Evolutionary conservation across 1,140 invertebrate species (phyloP).

Genomic region (Coenobita brevimanus): DNA sequence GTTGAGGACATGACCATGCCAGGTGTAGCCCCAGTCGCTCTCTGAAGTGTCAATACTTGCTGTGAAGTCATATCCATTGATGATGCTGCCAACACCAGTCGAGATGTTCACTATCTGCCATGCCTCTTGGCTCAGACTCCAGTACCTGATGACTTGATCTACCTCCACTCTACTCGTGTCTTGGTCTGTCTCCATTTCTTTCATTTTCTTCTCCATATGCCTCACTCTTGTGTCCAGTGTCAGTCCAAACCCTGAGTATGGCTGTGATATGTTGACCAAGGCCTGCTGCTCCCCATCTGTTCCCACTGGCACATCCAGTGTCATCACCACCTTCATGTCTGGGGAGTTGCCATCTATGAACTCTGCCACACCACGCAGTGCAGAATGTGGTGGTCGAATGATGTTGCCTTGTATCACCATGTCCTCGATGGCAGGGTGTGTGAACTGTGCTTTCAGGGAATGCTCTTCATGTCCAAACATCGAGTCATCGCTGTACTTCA

Average conservation of each 20-base stretch:
- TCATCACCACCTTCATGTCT: constrained; percentile 23
- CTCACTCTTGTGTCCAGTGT: constrained; percentile 8
- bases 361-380: constrained; percentile 25
- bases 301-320: background rate
- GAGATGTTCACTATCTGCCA: constrained; percentile 24
- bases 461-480: constrained; percentile 20
- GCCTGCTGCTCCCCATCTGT: background rate
- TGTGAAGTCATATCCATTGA: background rate
- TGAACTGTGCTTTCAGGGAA: constrained; percentile 22
- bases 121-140: constrained; percentile 19
- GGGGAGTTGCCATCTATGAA: constrained; percentile 47
- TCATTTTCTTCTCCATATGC: no score
- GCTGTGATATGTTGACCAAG: constrained; percentile 30
- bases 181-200: no score
- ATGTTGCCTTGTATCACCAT: constrained; percentile 22
- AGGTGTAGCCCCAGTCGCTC: constrained; percentile 36
- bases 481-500: constrained; percentile 42
- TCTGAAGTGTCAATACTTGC: background rate
- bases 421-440: constrained; percentile 32
- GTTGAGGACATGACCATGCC: background rate
- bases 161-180: background rate
- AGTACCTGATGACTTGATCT: constrained; percentile 23
- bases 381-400: background rate
- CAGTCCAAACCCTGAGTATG: constrained; percentile 12
- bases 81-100: background rate